Conservation (phyloP, 2,888 invertebrate genomes). For the Plagodis dolabraria region DNA sequence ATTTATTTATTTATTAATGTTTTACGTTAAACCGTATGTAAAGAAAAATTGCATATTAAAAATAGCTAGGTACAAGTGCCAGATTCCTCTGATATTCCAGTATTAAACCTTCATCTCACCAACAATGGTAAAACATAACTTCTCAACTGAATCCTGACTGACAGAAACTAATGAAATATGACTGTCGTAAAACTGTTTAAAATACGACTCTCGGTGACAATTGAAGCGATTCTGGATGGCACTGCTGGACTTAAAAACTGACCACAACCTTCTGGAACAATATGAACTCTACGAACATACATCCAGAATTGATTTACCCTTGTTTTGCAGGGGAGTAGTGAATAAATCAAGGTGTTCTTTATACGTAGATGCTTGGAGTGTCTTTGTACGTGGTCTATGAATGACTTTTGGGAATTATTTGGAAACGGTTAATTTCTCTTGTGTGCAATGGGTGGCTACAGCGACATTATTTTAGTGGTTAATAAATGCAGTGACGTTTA, state of each 20-base stretch:
- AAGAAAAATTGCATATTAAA: no score
- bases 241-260: conserved; percentile 54
- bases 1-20: no score
- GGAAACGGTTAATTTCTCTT: conserved; percentile 40
- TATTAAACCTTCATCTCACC: conserved; percentile 12
- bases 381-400: conserved; percentile 70
- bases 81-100: background rate
- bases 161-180: conserved; percentile 63
- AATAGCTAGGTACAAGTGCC: background rate
- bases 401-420: conserved; percentile 67
- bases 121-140: conserved; percentile 49
- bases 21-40: no score
- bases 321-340: conserved; percentile 13
- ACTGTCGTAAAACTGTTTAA: conserved; percentile 70
- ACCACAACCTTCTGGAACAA: conserved; percentile 25
- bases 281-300: conserved; percentile 29
- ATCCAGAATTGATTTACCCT: conserved; percentile 16
- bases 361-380: conserved; percentile 57
- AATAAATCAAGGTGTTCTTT: conserved; percentile 52
- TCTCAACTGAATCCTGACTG: conserved; percentile 45
- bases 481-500: conserved; percentile 18
- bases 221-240: conserved; percentile 67
- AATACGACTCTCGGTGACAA: conserved; percentile 66
- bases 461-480: conserved; percentile 22
- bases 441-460: conserved; percentile 30